Conservation (phyloP, 1,140 invertebrate genomes). For the Spodoptera frugiperda region DNA sequence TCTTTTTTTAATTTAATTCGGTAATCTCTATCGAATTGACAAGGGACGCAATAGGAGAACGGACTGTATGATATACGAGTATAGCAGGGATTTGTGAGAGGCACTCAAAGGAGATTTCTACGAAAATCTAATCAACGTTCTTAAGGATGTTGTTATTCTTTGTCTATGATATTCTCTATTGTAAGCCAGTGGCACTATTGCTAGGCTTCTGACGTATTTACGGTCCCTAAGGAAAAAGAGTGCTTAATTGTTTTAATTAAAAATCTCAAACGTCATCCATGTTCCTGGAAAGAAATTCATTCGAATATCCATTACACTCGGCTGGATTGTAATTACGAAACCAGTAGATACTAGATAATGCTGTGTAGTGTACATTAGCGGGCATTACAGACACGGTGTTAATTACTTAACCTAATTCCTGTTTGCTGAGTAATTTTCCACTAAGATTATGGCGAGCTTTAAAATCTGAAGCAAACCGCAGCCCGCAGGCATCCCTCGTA, state of each 20-base stretch:
- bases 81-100: not conserved
- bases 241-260: not conserved
- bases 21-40: not conserved
- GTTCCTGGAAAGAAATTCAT: too few species aligned
- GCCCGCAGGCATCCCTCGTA: not conserved
- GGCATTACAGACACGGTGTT: not conserved
- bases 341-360: not conserved
- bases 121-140: conserved; percentile 17
- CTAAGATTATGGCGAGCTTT: not conserved
- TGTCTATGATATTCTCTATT: not conserved
- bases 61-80: not conserved
- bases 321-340: not conserved
- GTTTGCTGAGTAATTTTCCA: not conserved
- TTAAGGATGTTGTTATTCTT: not conserved
- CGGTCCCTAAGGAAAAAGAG: too few species aligned
- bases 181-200: too few species aligned
- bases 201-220: too few species aligned
- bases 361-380: not conserved
- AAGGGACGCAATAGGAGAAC: not conserved
- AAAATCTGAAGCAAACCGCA: not conserved
- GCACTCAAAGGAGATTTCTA: not conserved
- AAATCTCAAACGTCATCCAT: not conserved
- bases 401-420: conserved; percentile 13
- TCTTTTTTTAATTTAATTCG: not conserved
- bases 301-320: not conserved